These are phyloP conservation scores for Heliconius hermathena DNA, from an alignment of 1,140 invertebrate species.

Conservation along the genomic window DNA sequence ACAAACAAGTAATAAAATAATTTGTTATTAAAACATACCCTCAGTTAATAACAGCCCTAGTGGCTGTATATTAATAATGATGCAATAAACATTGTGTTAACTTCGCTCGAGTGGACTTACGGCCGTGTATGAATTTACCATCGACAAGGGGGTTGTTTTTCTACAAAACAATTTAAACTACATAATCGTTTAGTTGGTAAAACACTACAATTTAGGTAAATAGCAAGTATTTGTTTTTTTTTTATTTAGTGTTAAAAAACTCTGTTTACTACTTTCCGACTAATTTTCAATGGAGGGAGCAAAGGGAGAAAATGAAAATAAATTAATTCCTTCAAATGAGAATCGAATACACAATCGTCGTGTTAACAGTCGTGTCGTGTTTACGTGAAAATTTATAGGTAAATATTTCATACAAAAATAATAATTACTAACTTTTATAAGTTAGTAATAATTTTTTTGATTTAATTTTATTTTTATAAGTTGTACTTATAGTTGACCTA, in stretches of 20 bases:
- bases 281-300: no score
- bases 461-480: no score
- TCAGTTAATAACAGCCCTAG: neutral
- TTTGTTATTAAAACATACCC: constrained; percentile 42
- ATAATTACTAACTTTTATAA: no score
- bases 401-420: no score
- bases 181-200: neutral
- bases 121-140: neutral
- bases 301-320: neutral
- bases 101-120: constrained; percentile 44
- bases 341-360: neutral
- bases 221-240: no score
- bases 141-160: neutral
- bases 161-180: neutral
- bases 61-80: constrained; percentile 21
- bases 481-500: no score
- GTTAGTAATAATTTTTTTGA: no score
- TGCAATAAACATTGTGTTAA: no score
- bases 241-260: no score
- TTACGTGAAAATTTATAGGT: no score
- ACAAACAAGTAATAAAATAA: constrained; percentile 37
- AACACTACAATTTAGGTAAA: no score
- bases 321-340: neutral
- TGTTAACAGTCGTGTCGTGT: no score
- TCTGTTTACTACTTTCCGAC: neutral